Base-by-base conservation (phyloP, 2,888 invertebrate species). In the Heteropelma amictum region DNA sequence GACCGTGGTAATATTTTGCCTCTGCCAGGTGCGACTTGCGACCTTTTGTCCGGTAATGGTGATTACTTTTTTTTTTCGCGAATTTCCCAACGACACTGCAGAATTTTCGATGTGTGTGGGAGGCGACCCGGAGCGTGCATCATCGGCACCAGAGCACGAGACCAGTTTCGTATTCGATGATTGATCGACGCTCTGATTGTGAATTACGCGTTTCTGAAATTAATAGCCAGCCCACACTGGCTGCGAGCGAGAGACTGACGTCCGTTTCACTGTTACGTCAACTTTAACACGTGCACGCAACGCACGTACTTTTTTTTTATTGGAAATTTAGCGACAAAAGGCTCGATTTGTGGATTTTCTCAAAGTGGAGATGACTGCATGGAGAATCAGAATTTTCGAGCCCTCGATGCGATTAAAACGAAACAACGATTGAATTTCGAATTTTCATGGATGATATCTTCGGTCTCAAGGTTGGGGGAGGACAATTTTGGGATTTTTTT, bases 131-230 rank as follows among this genome's bases (percentile, higher is more conserved):
- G n/a, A n/a, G n/a, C n/a, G n/a, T n/a, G n/a, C n/a, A n/a, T n/a
- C n/a, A n/a, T n/a, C n/a, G n/a, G n/a, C n/a, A n/a, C n/a, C 40
- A 54, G 45, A 30, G 38, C 53, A 33, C 30, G 33, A 12, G 77
- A 74, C 83, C 83, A 83, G 74, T 68, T 82, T 80, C 79, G 82
- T 79, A 79, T 77, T 73, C 77, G 64, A 80, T 86, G 86, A 86
- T 86, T 86, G 85, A 86, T 86, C 83, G 83, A 79, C 80, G 78
- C 82, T 83, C n/a, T n/a, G 82, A 86, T 85, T 86, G 85, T 85
- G 82, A 86, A 85, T 84, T 82, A 82, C 80, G 78, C 65, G 69
- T 71, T 81, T 83, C 80, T 82, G 81, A 85, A 86, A 86, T 86
- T 85, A 86, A 86, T 86, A 83, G 85, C 81, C 63, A 49, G 33